These are phyloP conservation scores for Lamellibrachia columna DNA, from an alignment of 2,888 invertebrate genomes.

Conservation along the genomic window DNA sequence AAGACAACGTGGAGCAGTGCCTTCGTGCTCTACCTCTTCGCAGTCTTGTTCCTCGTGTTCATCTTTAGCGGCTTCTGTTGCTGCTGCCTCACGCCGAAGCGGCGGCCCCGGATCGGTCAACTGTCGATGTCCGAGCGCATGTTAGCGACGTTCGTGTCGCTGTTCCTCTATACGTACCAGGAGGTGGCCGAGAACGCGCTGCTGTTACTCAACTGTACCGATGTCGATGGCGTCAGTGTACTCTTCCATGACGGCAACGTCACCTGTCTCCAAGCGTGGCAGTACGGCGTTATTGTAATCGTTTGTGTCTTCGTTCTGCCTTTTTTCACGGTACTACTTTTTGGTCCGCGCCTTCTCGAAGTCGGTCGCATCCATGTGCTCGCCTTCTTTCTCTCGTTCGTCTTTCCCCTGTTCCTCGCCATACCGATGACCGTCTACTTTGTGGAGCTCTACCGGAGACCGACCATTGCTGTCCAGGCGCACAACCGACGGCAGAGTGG, in stretches of 20 bases:
- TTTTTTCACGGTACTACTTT: slow-evolving; percentile 34
- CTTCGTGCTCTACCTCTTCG: slow-evolving; percentile 27
- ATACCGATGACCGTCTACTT: slow-evolving; percentile 22
- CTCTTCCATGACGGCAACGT: slow-evolving; percentile 38
- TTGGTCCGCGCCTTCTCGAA: slow-evolving; percentile 34
- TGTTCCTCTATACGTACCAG: slow-evolving; percentile 36
- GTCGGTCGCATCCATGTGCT: slow-evolving; percentile 18
- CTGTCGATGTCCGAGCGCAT: slow-evolving; percentile 18
- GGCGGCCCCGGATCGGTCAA: slow-evolving; percentile 22
- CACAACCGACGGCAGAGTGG: background rate
- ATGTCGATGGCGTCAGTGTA: slow-evolving; percentile 27
- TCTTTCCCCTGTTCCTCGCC: slow-evolving; percentile 34
- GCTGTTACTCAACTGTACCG: slow-evolving; percentile 31
- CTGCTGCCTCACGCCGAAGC: slow-evolving; percentile 14
- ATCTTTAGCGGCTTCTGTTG: slow-evolving; percentile 23
- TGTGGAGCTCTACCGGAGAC: background rate
- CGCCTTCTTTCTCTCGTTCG: slow-evolving; percentile 27
- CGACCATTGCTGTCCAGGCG: background rate
- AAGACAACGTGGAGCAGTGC: slow-evolving; percentile 24
- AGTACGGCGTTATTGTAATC: slow-evolving; percentile 32
- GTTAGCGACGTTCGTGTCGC: slow-evolving; percentile 24
- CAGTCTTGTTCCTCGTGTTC: slow-evolving; percentile 26
- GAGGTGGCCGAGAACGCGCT: slow-evolving; percentile 30
- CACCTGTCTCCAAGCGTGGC: slow-evolving; percentile 36
- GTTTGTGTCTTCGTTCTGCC: slow-evolving; percentile 34